Base-by-base conservation (phyloP, 2,888 invertebrate species). In the Mesoligia furuncula region DNA sequence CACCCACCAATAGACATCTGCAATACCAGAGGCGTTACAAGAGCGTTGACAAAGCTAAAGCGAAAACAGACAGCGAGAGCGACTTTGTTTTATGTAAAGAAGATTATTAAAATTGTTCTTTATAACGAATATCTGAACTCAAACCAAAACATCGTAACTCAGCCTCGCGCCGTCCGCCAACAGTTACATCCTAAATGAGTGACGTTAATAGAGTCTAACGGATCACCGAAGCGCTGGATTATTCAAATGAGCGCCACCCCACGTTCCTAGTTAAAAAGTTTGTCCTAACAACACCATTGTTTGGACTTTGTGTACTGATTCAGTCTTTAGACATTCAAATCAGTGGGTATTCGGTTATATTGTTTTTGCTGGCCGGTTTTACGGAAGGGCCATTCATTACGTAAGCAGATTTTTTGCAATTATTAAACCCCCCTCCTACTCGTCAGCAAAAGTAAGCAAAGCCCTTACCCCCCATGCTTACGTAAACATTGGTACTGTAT, bases 171-270 rank as follows among this genome's bases (percentile, higher is more conserved):
- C n/a, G 15, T 17, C 31, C 45, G 15, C 39, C 45, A 59, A n/a
- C 11, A 61, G 81, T 83, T 84, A 88, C 89, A 45, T 77, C 11
- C 84, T 89, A 85, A 68, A 65, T 61, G 74, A 39, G 66, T 87
- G 85, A 86, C 79, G 84, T 78, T 88, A 88, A 90, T 90, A 87
- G 83, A 81, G 77, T 83, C 79, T 82, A 86, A 87, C 90, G 81
- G 90, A 90, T 90, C 90, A 84, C 79, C 81, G 90, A 87, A 83
- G 84, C 83, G 77, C 79, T 75, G 80, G 88, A 90, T 90, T 90
- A 90, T 90, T 90, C 84, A 90, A 90, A 90, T 90, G 85, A 90
- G 87, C 71, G 48, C 76, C 75, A 68, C 88, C 80, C 87, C 83
- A 79, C 87, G 78, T 73, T 81, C 67, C 83, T 79, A 87, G 89